Evolutionary conservation across 2,113 vertebrate genomes (phyloP).

Genomic region (Erinaceus europaeus): DNA sequence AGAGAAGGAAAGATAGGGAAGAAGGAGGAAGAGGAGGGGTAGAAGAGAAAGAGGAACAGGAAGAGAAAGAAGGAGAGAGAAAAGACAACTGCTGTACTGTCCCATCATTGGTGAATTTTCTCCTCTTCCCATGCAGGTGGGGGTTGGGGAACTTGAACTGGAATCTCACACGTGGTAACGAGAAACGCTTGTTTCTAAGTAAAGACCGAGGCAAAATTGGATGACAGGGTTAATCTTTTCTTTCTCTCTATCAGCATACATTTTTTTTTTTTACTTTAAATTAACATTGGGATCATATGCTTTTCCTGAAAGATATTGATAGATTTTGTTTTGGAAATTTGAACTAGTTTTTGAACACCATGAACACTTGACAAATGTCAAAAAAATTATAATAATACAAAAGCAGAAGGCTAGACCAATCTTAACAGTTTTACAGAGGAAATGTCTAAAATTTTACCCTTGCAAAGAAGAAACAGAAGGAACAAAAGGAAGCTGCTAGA

Average conservation of each 20-base stretch:
- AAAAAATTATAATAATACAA: slow-evolving; percentile 49
- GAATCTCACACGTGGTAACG: too few relatives aligned
- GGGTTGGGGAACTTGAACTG: too few relatives aligned
- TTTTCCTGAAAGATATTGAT: not conserved
- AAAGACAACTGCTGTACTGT: too few relatives aligned
- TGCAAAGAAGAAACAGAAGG: slow-evolving; percentile 1
- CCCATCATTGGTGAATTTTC: too few relatives aligned
- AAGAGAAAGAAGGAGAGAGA: too few relatives aligned
- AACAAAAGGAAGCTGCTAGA: not conserved
- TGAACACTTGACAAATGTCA: slow-evolving; percentile 50
- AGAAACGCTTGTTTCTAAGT: slow-evolving; percentile 33
- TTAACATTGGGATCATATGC: not conserved
- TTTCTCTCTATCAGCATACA: slow-evolving; percentile 17
- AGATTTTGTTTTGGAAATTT: slow-evolving; percentile 43
- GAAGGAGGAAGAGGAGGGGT: too few relatives aligned
- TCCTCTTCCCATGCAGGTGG: too few relatives aligned
- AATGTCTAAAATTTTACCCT: slow-evolving; percentile 16
- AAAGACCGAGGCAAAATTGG: slow-evolving; percentile 40
- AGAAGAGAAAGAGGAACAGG: too few relatives aligned
- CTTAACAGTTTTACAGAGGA: slow-evolving; percentile 37
- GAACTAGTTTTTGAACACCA: slow-evolving; percentile 42
- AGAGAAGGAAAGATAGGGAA: too few relatives aligned
- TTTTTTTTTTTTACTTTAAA: not conserved
- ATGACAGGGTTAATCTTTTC: slow-evolving; percentile 12
- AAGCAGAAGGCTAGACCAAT: slow-evolving; percentile 7